Evolutionary conservation across 2,888 invertebrate genomes (phyloP).

Genomic region (Cosmia pyralina): DNA sequence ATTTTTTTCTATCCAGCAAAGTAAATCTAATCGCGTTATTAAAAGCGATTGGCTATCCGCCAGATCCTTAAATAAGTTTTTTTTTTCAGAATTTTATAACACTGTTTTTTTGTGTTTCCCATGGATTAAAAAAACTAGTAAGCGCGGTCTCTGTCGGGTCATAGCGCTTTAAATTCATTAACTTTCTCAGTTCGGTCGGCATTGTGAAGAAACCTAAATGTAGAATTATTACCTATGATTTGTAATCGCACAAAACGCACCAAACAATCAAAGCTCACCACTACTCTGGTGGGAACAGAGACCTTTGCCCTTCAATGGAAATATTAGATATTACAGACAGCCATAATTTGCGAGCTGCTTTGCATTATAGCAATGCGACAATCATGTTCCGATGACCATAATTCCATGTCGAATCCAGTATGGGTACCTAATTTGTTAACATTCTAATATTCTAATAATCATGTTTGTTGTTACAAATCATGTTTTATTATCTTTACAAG

Average conservation of each 20-base stretch:
- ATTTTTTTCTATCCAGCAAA: too few species aligned
- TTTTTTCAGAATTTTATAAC: too few species aligned
- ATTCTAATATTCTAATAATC: slow-evolving; percentile 53
- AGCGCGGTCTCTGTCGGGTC: too few species aligned
- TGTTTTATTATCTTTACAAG: slow-evolving; percentile 14
- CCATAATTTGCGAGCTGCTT: background rate
- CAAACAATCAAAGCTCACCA: background rate
- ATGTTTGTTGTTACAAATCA: slow-evolving; percentile 35
- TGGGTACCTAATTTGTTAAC: slow-evolving; percentile 26
- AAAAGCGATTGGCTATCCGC: too few species aligned
- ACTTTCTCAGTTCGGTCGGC: background rate
- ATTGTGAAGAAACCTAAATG: background rate
- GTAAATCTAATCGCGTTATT: too few species aligned
- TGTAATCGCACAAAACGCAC: background rate
- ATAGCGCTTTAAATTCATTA: background rate
- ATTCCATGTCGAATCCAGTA: slow-evolving; percentile 34
- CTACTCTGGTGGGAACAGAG: background rate
- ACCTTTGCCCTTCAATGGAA: background rate
- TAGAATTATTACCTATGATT: background rate
- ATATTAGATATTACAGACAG: background rate
- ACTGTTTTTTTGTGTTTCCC: too few species aligned
- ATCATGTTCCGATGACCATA: slow-evolving; percentile 28
- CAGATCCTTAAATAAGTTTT: too few species aligned
- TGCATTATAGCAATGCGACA: slow-evolving; percentile 7
- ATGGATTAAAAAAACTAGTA: too few species aligned